These are phyloP conservation scores for Lasioglossum malachurum DNA, from an alignment of 2,888 invertebrate species.

Conservation along the genomic window DNA sequence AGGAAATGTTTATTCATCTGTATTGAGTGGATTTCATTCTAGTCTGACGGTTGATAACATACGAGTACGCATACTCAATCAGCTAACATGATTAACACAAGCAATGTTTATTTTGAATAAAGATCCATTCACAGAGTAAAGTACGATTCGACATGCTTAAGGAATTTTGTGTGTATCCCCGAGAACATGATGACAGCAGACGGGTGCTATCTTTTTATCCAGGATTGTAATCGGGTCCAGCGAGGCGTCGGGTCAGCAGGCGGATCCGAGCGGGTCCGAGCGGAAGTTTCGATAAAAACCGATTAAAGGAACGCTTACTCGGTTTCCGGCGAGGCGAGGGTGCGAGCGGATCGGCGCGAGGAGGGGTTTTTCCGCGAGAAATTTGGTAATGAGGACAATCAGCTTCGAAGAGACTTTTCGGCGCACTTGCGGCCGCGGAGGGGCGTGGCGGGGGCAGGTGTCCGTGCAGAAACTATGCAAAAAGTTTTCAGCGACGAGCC, in stretches of 20 bases:
- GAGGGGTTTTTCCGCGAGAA: constrained; percentile 3
- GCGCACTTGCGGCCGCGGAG: constrained; percentile 40
- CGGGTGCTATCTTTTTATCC: neutral
- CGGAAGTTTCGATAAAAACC: constrained; percentile 5
- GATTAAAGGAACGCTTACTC: constrained; percentile 17
- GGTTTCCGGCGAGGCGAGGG: neutral
- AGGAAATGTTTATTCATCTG: neutral
- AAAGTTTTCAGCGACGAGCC: constrained; percentile 61
- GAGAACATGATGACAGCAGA: neutral
- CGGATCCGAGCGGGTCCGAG: neutral
- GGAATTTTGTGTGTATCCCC: neutral
- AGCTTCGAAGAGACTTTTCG: constrained; percentile 53
- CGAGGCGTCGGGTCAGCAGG: neutral
- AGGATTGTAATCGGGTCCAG: neutral
- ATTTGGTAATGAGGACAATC: constrained; percentile 61
- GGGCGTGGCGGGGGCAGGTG: neutral
- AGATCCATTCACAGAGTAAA: no score
- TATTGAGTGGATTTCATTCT: neutral
- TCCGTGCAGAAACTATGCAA: constrained; percentile 58
- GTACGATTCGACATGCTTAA: neutral
- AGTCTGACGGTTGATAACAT: no score
- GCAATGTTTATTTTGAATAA: no score
- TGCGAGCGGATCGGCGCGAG: neutral
- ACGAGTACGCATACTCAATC: no score
- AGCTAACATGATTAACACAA: no score